Evolutionary conservation across 2,797 vertebrate species (phyloP).

Genomic region (Scolopax bukidnonensis): DNA sequence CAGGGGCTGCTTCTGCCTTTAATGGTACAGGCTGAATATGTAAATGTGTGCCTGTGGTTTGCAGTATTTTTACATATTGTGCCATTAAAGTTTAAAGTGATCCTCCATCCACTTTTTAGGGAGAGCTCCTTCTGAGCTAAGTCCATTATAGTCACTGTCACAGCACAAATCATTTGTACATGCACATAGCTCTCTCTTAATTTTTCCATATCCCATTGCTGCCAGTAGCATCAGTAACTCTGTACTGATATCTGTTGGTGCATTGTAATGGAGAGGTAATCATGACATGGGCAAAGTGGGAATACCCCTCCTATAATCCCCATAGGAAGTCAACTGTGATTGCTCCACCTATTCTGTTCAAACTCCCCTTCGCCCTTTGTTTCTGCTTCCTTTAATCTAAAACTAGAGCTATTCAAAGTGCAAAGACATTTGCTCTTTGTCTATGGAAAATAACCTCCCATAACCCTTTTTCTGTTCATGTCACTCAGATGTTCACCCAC

Average conservation of each 20-base stretch:
- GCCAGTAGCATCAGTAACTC: neutral
- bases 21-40: neutral
- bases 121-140: neutral
- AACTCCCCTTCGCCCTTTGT: neutral
- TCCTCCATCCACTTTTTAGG: neutral
- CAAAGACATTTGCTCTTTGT: slow-evolving; percentile 12
- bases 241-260: neutral
- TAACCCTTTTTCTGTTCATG: neutral
- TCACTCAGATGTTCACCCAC: slow-evolving; percentile 36
- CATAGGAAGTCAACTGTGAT: neutral
- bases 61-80: neutral
- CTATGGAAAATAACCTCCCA: neutral
- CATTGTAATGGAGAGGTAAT: neutral
- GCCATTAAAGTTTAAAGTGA: slow-evolving; percentile 16
- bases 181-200: accelerated
- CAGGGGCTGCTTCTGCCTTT: neutral
- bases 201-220: neutral
- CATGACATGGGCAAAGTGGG: neutral
- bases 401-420: neutral
- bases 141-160: slow-evolving; percentile 19
- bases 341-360: neutral
- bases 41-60: neutral
- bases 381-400: neutral
- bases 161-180: neutral
- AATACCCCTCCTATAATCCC: neutral